phyloP scores from a whole-genome alignment of 2,113 vertebrate species.

The Pontoporia blainvillei region DNA sequence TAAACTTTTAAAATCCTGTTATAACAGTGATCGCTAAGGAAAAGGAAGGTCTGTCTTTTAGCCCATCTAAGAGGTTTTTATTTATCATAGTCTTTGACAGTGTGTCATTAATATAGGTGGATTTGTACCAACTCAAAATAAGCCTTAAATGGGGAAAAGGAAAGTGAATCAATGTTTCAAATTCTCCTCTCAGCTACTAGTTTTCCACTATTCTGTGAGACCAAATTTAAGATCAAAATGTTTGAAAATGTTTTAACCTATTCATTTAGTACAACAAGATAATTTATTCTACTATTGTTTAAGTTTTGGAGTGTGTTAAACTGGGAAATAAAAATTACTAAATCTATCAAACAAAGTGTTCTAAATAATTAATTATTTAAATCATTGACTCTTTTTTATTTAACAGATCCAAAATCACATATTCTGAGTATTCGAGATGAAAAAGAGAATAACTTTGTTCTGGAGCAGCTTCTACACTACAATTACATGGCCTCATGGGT shows the following conservation, averaged over 20 bases:
- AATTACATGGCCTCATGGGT: conserved; percentile 87
- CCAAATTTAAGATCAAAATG: not conserved
- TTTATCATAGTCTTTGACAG: not conserved
- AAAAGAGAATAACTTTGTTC: conserved; percentile 91
- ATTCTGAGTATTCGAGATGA: conserved; percentile 89
- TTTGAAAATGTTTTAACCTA: conserved; percentile 6
- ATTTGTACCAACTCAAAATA: not conserved
- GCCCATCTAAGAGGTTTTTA: not conserved
- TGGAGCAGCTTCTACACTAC: conserved; percentile 85
- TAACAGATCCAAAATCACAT: conserved; percentile 82
- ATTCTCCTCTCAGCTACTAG: not conserved
- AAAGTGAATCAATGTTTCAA: not conserved
- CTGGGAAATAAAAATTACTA: not conserved
- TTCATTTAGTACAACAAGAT: not conserved
- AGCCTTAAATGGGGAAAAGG: not conserved
- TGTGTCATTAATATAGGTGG: not conserved
- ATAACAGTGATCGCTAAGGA: not conserved
- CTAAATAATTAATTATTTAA: conserved; percentile 36
- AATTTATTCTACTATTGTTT: not conserved
- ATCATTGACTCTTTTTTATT: conserved; percentile 33
- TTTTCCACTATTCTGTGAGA: not conserved
- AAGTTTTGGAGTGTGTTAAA: not conserved
- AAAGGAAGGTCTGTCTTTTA: not conserved
- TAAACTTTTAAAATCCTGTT: not conserved
- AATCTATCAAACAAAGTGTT: not conserved